Evolutionary conservation across 2,888 invertebrate species (phyloP).

Genomic region (Euplexia lucipara): DNA sequence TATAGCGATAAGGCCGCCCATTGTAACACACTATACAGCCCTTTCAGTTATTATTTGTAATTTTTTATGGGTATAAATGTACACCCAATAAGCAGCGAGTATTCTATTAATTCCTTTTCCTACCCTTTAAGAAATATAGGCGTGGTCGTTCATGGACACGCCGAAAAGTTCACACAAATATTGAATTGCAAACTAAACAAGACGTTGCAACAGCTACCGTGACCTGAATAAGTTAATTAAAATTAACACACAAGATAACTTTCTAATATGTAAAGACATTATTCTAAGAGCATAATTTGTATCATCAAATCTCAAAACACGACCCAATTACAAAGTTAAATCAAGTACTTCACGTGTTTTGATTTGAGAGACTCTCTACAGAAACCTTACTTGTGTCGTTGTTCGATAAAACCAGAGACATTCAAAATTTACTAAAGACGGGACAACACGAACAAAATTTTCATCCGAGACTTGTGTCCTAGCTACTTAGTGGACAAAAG

Average conservation of each 20-base stretch:
- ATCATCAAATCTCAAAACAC: constrained; percentile 48
- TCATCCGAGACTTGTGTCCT: no score
- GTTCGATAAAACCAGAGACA: no score
- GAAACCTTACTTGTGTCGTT: constrained; percentile 41
- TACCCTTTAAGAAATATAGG: no score
- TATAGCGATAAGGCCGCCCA: no score
- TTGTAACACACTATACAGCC: no score
- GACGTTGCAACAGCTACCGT: not conserved
- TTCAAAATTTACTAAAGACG: no score
- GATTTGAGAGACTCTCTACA: constrained; percentile 50
- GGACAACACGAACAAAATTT: no score
- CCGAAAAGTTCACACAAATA: not conserved
- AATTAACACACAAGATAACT: constrained; percentile 7
- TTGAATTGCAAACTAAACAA: constrained; percentile 4
- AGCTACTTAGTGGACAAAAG: no score
- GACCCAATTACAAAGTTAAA: constrained; percentile 56
- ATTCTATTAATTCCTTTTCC: no score
- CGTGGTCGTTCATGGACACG: not conserved
- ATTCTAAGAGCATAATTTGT: constrained; percentile 36
- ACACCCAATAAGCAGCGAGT: no score
- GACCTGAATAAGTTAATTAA: constrained; percentile 27
- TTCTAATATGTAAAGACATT: constrained; percentile 19
- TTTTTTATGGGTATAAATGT: no score
- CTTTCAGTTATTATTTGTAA: no score
- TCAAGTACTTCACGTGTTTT: constrained; percentile 35